Evolutionary conservation across 2,797 vertebrate genomes (phyloP).

Genomic region (Loriculus beryllinus): DNA sequence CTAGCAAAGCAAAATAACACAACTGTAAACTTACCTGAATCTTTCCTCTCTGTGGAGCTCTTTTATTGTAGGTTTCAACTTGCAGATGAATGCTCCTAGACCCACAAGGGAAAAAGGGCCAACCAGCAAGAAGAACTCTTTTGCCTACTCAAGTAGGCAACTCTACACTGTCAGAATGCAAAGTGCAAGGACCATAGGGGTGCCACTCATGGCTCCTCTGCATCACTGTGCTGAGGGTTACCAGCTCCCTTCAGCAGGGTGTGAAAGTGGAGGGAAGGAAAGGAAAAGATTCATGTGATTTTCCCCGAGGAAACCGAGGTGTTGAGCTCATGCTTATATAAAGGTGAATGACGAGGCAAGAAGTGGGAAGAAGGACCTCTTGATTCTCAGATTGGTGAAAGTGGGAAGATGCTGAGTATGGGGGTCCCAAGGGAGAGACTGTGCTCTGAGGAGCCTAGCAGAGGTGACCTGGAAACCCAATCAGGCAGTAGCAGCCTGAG

Average conservation of each 20-base stretch:
- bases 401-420: not conserved
- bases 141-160: not conserved
- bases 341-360: not conserved
- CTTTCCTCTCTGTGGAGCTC: not conserved
- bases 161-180: not conserved
- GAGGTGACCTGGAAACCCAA: not conserved
- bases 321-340: not conserved
- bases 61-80: not conserved
- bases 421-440: not conserved
- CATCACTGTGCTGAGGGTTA: not conserved
- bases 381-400: not conserved
- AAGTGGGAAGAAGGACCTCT: not conserved
- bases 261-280: not conserved
- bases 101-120: not conserved
- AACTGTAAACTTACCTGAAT: constrained; percentile 4
- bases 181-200: not conserved
- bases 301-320: not conserved
- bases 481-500: not conserved
- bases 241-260: not conserved
- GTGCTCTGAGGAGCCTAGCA: not conserved
- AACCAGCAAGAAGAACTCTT: not conserved
- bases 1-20: not conserved
- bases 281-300: rapidly evolving
- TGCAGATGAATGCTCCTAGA: not conserved
- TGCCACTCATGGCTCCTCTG: not conserved